Evolutionary conservation across 2,797 vertebrate species (phyloP), one percentile per base, ranked within the genome.

Genomic region (Peromyscus attwateri): DNA sequence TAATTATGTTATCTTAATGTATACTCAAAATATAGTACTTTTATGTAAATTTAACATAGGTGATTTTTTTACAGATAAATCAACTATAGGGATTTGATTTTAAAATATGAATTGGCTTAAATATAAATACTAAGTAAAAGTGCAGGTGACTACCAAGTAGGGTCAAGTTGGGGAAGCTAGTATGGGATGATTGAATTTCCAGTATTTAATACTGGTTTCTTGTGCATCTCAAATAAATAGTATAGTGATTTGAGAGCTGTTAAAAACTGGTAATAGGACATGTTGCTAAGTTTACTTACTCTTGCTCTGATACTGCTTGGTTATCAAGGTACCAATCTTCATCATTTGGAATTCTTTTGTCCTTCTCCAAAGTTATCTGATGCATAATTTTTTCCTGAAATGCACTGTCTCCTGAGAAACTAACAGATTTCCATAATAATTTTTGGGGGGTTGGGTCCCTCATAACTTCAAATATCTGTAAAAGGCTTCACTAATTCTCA

Each of bases 121-220:
- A 77, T 87, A 83, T 90, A 94, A 95, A 60, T 89, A 46, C 68
- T 85, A 76, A 88, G 27, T n/a, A 95, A 40, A n/a, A 76, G 6
- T 89, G 27, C 9, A 92, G 13, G 13, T 57, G 55, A 57, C 17
- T 57, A 57, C 16, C 16, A 57, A 19, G 55, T 19, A 57, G 16
- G 55, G 16, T 57, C 55, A 57, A 57, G 16, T 57, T 57, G 17
- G 92, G 52, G 87, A 90, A 91, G 16, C 1, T 64, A 21, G 2
- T 27, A 25, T 25, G 0, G 55, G 21, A 71, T 68, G n/a, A 77
- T 17, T 29, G 43, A 89, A 73, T 13, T 62, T 91, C 1, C 11
- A 43, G 80, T 73, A 77, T 82, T 85, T 17, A 43, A 13, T 34
- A 71, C 31, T 66, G 25, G 73, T 5, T 12, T 49, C 21, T 34